A percentile compares a stretch with the other conserved stretches of the same genome.
Conservation (phyloP, 2,113 vertebrate genomes). For the Clarias gariepinus region DNA sequence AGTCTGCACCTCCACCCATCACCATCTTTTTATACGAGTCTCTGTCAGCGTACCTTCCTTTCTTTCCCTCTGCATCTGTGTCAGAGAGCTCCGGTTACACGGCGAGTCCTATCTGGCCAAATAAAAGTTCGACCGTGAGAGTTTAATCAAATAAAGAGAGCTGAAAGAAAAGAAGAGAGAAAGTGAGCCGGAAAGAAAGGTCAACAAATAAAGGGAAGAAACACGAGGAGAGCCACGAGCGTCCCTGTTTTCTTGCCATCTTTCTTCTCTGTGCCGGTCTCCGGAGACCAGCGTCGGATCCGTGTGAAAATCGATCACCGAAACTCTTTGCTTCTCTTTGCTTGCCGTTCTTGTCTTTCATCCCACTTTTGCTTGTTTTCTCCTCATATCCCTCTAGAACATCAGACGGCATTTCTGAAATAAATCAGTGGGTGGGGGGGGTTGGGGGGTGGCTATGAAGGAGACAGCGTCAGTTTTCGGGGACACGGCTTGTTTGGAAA, state of each 20-base stretch:
- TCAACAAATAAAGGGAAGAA: conserved; percentile 49
- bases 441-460: conserved; percentile 52
- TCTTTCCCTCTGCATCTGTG: conserved; percentile 30
- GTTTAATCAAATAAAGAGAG: conserved; percentile 43
- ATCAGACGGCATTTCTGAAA: conserved; percentile 60
- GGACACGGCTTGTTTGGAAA: conserved; percentile 53
- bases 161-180: conserved; percentile 47
- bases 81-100: conserved; percentile 54
- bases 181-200: conserved; percentile 36
- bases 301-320: conserved; percentile 73
- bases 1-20: background rate
- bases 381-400: conserved; percentile 55
- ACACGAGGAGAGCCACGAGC: conserved; percentile 59
- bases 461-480: background rate
- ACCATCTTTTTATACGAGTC: background rate
- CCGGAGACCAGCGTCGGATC: conserved; percentile 66
- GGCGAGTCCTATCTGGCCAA: conserved; percentile 40
- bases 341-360: conserved; percentile 49
- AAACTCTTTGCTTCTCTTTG: conserved; percentile 58
- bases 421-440: conserved; percentile 54
- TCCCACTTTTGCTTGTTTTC: conserved; percentile 27
- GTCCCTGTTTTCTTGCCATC: conserved; percentile 47
- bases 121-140: conserved; percentile 57
- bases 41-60: background rate
- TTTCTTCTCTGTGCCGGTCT: conserved; percentile 52